Conservation (phyloP, 2,113 vertebrate species). For the Nibea albiflora region DNA sequence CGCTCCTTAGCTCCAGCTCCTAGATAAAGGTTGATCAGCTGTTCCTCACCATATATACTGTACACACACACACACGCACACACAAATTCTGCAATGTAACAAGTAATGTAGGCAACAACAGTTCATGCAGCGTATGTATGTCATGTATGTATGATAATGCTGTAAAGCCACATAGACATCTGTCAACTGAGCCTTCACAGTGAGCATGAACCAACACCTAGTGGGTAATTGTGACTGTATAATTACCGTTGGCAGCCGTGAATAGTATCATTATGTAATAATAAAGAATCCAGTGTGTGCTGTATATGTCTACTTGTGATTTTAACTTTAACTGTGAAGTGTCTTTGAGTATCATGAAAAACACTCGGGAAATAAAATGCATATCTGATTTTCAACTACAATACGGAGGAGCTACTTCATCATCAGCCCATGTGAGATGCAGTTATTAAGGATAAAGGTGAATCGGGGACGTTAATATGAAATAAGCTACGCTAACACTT, state of each 20-base stretch:
- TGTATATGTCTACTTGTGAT: no score
- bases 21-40: background rate
- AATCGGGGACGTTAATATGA: background rate
- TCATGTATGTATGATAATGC: background rate
- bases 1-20: slow-evolving; percentile 17
- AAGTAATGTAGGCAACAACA: no score
- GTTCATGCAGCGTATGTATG: background rate
- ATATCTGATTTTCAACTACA: background rate
- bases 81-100: no score
- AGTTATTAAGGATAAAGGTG: background rate
- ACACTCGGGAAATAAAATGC: no score
- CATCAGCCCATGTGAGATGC: background rate
- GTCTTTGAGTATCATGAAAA: no score
- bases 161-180: background rate
- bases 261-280: background rate
- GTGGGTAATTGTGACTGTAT: background rate
- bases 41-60: background rate
- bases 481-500: background rate
- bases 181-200: background rate
- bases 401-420: background rate
- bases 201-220: background rate
- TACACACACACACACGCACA: no score
- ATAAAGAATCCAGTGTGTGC: background rate
- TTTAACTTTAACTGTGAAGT: no score
- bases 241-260: background rate